Evolutionary conservation across 2,888 invertebrate genomes (phyloP).

Genomic region (Eustalomyia histrio): DNA sequence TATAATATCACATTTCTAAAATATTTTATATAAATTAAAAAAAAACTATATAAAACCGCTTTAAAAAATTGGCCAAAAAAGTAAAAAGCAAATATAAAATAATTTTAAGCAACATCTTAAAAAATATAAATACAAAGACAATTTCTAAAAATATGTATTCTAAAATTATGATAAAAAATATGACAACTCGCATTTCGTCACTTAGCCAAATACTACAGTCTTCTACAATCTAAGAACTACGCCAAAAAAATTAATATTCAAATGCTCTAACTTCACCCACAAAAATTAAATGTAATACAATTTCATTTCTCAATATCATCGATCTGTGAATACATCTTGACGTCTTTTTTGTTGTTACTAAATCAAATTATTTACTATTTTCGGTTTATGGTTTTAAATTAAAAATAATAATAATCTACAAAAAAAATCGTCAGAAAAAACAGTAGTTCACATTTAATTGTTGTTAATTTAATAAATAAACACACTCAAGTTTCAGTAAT

Average conservation of each 20-base stretch:
- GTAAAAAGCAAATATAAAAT: too few species aligned
- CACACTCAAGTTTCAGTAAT: neutral
- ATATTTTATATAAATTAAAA: too few species aligned
- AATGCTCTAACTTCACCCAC: neutral
- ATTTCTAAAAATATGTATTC: neutral
- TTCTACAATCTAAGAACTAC: too few species aligned
- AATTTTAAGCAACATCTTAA: neutral
- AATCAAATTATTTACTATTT: neutral
- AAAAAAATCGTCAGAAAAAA: neutral
- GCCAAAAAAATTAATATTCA: neutral
- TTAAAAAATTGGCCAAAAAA: too few species aligned
- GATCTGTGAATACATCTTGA: neutral
- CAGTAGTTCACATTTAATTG: neutral
- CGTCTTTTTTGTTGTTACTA: neutral
- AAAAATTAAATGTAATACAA: slow-evolving; percentile 13
- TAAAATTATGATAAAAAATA: neutral
- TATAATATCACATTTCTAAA: too few species aligned
- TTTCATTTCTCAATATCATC: slow-evolving; percentile 9
- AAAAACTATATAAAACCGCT: too few species aligned
- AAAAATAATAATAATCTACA: neutral
- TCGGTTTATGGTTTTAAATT: neutral
- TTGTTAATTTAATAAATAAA: neutral
- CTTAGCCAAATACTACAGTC: neutral
- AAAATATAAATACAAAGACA: neutral
- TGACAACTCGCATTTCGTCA: neutral